Evolutionary conservation across 1,140 invertebrate genomes (phyloP), one percentile per base, ranked within the genome.

Genomic region (Hylaeus volcanicus): DNA sequence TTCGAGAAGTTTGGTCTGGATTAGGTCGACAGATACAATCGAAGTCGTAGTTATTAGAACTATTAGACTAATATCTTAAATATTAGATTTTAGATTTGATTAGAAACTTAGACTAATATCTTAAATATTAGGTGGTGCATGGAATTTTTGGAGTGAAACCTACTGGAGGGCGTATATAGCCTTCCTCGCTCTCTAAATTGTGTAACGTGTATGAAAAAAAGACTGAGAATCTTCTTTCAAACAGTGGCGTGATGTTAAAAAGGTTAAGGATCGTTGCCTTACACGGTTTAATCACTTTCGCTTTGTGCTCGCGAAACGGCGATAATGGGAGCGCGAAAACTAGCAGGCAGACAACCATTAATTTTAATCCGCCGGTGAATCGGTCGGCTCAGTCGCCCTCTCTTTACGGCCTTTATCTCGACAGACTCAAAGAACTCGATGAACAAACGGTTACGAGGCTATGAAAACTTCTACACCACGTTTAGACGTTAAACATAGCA

Each of bases 281-380:
- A 26, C 26, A 26, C 26, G 5, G 37, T 45, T 63, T 72, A 64
- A 79, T 73, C 51, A 26, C 43, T 41, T 12, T 43, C 41, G 51
- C 14, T 53, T 37, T 68, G 60, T 0, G 55, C 26, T 15, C 39
- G n/a, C 48, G 65, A 12, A 26, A 11, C 41, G 39, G 12, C n/a
- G 56, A 53, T 63, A 39, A 61, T 63, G 43, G 37, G 39, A n/a
- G 39, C 56, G 48, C 66, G 55, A 51, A 61, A 61, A 51, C 12
- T 58, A 53, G 41, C 68, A 53, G 45, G 39, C 37, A 41, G 56
- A 43, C 70, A 56, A 65, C 26, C 60, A 74, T 79, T 79, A 74
- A 74, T 79, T 74, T 79, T 51, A 79, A 79, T 64, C 26, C 68
- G 3, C 48, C 68, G 39, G 11, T 45, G 58, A 78, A 78, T 78